Base-by-base conservation (phyloP, 1,140 invertebrate species). In the Brachionus koreanus region DNA sequence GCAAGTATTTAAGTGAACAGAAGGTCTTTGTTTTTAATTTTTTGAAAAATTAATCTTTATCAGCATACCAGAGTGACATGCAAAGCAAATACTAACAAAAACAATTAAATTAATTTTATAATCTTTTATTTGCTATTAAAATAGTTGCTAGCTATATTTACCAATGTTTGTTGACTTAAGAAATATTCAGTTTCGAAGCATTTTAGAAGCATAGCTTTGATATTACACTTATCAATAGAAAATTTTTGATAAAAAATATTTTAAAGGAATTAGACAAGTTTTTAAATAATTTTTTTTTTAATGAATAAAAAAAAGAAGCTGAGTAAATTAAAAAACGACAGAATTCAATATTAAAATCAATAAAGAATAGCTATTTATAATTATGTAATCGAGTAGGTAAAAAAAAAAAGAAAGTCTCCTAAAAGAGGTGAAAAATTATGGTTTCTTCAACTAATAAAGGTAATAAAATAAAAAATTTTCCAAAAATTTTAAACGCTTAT, bases 81-180 rank as follows among this genome's bases (percentile, higher is more conserved):
- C 33, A 65, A 65, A 33, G 13, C 7, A 10, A 65, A 33, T 33
- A 35, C 29, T 4, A 33, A 13, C 25, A 37, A 33, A 37, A 33
- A 33, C 33, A 65, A 65, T 65, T 65, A 33, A 65, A 7, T 65
- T 37, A 23, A 49, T 33, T 63, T 63, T 63, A 13, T 63, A 63
- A 65, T 65, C 63, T 65, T 33, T 33, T 65, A 33, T 65, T 65
- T 37, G 63, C 33, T 65, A 65, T 65, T 65, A 33, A 65, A 65
- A 37, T 37, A 65, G 63, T 65, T 65, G 23, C 63, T 65, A 37
- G 63, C 63, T 65, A 65, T 65, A 10, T 65, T 65, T 65, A 65
- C 13, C 63, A 5, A 65, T 12, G 63, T 65, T 35, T 65, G 63
- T 65, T 65, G 63, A 65, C 63, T 65, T 65, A 19, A 57, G 19